Evolutionary conservation across 1,140 invertebrate genomes (phyloP).

Genomic region (Dreissena rostriformis): DNA sequence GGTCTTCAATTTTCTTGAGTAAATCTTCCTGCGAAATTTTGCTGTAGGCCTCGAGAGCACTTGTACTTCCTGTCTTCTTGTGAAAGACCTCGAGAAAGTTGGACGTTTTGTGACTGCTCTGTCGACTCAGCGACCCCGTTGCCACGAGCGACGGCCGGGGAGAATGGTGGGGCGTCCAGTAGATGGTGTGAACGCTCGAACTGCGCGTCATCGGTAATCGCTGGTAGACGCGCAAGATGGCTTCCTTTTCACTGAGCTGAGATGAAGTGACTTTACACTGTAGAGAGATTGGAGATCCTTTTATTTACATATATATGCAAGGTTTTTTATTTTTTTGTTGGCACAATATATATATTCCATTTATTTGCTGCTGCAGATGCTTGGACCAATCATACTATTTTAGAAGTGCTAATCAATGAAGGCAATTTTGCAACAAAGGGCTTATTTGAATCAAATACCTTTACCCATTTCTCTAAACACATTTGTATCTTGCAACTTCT

Average conservation of each 20-base stretch:
- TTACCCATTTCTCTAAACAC: no score
- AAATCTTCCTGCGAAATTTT: slow-evolving; percentile 64
- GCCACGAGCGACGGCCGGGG: slow-evolving; percentile 70
- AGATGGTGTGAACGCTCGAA: slow-evolving; percentile 71
- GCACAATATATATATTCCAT: no score
- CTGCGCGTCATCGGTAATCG: slow-evolving; percentile 76
- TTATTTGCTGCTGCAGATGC: no score
- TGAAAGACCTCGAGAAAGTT: slow-evolving; percentile 59
- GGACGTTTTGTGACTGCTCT: slow-evolving; percentile 48
- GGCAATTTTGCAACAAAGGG: no score
- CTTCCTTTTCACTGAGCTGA: slow-evolving; percentile 92
- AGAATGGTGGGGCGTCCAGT: slow-evolving; percentile 72
- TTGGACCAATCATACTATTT: no score
- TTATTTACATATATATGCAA: no score
- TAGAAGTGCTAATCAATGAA: no score
- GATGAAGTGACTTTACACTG: slow-evolving; percentile 93
- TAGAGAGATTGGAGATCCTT: no score
- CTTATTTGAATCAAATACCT: no score
- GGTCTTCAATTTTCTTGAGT: slow-evolving; percentile 41
- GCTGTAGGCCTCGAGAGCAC: slow-evolving; percentile 57
- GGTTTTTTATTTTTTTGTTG: no score
- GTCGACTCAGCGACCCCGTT: slow-evolving; percentile 58
- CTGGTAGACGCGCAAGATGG: slow-evolving; percentile 94
- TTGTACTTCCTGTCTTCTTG: slow-evolving; percentile 65
- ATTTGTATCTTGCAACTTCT: no score